These are phyloP conservation scores for Heliothis virescens DNA, from an alignment of 1,140 invertebrate genomes.

Conservation along the genomic window DNA sequence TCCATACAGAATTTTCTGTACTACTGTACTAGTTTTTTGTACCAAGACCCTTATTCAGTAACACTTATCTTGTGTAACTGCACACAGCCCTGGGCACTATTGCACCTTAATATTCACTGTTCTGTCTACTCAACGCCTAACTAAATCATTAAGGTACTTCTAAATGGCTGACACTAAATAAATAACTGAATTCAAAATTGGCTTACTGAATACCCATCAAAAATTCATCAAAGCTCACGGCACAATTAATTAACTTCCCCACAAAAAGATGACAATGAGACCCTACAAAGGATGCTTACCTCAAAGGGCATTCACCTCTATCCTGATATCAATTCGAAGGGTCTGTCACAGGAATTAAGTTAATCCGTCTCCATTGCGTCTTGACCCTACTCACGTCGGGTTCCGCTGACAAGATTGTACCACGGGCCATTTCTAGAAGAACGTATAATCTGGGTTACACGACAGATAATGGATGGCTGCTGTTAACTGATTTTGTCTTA, in stretches of 20 bases:
- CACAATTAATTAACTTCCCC: no score
- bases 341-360: background rate
- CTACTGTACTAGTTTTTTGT: no score
- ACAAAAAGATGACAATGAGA: background rate
- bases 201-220: background rate
- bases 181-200: no score
- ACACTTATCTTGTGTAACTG: no score
- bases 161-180: no score
- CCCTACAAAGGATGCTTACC: background rate
- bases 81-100: no score
- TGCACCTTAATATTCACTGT: no score
- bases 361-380: slow-evolving; percentile 17
- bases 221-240: background rate
- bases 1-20: no score
- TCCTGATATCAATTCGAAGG: background rate
- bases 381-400: slow-evolving; percentile 14
- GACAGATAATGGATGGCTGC: background rate
- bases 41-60: no score
- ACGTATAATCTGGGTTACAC: background rate
- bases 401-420: slow-evolving; percentile 6
- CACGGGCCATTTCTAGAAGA: background rate
- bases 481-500: background rate
- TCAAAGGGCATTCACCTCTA: background rate
- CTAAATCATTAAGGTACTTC: no score
- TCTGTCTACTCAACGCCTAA: no score